Percentiles rank a stretch among this genome's conserved stretches.
Conservation (phyloP, 2,797 vertebrate species). For the Notamacropus eugenii region DNA sequence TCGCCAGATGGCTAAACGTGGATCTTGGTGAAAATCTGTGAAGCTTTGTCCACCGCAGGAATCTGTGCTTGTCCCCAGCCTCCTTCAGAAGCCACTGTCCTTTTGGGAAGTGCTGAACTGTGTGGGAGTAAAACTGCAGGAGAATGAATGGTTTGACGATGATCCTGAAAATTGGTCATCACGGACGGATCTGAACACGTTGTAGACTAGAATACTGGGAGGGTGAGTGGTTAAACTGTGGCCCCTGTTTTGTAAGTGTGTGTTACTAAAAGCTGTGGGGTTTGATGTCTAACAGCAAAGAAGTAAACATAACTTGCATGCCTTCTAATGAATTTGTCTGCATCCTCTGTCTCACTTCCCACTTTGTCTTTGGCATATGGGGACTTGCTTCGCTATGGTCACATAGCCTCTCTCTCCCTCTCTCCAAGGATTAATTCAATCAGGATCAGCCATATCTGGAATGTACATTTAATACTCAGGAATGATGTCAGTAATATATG, state of each 20-base stretch:
- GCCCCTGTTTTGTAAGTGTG: slow-evolving; percentile 16
- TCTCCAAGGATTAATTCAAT: slow-evolving; percentile 67
- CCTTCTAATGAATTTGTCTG: background rate
- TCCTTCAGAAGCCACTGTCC: background rate
- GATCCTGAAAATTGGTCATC: background rate
- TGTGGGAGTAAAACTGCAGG: background rate
- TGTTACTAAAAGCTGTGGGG: background rate
- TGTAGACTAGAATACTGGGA: background rate
- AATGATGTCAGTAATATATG: slow-evolving; percentile 72
- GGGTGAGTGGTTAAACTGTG: background rate
- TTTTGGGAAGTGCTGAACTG: background rate
- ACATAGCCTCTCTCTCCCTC: slow-evolving; percentile 15
- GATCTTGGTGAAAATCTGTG: background rate
- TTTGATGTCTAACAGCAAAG: slow-evolving; percentile 30
- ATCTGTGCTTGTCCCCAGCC: background rate
- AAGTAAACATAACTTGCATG: background rate
- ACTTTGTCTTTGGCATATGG: background rate
- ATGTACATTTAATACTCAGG: slow-evolving; percentile 65
- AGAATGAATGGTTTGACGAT: slow-evolving; percentile 20
- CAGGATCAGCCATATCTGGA: slow-evolving; percentile 52
- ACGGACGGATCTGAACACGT: background rate
- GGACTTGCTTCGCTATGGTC: background rate
- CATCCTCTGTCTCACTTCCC: slow-evolving; percentile 31
- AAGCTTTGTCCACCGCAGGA: background rate
- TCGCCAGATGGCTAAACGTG: too few species aligned